Base-by-base conservation (phyloP, 2,888 invertebrate genomes). In the Monochamus alternatus region DNA sequence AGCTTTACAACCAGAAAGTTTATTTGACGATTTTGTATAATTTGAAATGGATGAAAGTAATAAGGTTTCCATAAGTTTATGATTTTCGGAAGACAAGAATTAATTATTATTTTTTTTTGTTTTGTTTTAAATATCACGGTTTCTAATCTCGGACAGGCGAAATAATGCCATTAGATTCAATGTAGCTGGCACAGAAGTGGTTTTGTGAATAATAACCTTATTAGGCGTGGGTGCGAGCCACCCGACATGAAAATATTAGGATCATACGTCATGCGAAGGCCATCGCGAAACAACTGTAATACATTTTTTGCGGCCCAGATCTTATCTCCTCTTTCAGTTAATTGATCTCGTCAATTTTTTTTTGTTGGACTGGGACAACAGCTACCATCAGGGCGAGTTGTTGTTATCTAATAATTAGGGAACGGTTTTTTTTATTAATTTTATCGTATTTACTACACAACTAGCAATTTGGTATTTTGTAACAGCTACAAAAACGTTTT, bases 201-300 rank as follows among this genome's bases (percentile, higher is more conserved):
- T 63, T 63, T 2, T 12, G 14, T 63, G 43, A 63, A 63, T 43
- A 63, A 63, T 63, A 43, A 43, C 8, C 62, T 7, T 63, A 43
- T 43, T 43, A 43, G 43, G 9, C 43, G 38, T 63, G 38, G 62
- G 62, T 63, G 62, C 5, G 14, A 63, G 38, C n/a, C 14, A 63
- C 43, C n/a, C 14, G 62, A 14, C 62, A 63, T 3, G 22, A 63
- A 63, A 63, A 63, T 63, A 63, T 63, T 63, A 43, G 43, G 14
- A 63, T 43, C 14, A 14, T 63, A 63, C 43, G 43, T 63, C 62
- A 63, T 43, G 62, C 43, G 43, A 63, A 63, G 62, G 62, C 38
- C 43, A 63, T 43, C 62, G 38, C 38, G 43, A 43, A 63, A 63
- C 62, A 63, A 43, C 14, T 14, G 62, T n/a, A 14, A 63, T 43